A percentile compares a stretch with the other conserved stretches of the same genome.
phyloP scores from a whole-genome alignment of 2,888 invertebrate genomes.

The Agrotis clavis region DNA sequence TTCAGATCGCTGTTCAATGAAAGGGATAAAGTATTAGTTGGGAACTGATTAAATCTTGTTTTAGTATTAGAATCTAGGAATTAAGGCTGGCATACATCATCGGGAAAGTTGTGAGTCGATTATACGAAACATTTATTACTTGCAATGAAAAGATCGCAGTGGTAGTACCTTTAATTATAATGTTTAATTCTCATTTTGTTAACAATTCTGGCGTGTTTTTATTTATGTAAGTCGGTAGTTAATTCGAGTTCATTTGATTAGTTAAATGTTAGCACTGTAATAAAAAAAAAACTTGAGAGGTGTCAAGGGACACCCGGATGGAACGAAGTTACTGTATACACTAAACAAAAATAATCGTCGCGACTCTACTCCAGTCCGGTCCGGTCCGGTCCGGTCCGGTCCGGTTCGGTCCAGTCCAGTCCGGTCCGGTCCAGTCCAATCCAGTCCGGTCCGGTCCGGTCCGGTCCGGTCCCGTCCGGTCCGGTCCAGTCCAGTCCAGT shows the following conservation, averaged over 20 bases:
- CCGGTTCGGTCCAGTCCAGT: no score
- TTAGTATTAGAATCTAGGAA: constrained; percentile 50
- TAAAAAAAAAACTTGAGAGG: no score
- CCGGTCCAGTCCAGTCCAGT: no score
- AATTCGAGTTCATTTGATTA: constrained; percentile 22
- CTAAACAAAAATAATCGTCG: no score
- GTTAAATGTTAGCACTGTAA: constrained; percentile 3
- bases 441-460: no score
- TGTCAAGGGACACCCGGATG: no score
- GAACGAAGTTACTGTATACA: no score
- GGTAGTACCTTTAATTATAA: constrained; percentile 38
- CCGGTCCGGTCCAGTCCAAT: no score
- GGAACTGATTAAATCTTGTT: constrained; percentile 58
- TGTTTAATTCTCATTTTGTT: constrained; percentile 16
- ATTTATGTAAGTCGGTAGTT: background rate
- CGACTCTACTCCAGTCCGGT: no score
- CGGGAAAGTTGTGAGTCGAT: constrained; percentile 16
- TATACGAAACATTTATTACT: constrained; percentile 35
- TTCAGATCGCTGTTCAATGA: constrained; percentile 57
- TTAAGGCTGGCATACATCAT: constrained; percentile 28
- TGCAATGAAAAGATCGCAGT: constrained; percentile 26
- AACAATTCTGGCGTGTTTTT: constrained; percentile 14
- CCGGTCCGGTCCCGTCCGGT: no score
- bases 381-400: no score
- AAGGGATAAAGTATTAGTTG: constrained; percentile 60